Evolutionary conservation across 2,113 vertebrate genomes (phyloP).

Genomic region (Helogale parvula): DNA sequence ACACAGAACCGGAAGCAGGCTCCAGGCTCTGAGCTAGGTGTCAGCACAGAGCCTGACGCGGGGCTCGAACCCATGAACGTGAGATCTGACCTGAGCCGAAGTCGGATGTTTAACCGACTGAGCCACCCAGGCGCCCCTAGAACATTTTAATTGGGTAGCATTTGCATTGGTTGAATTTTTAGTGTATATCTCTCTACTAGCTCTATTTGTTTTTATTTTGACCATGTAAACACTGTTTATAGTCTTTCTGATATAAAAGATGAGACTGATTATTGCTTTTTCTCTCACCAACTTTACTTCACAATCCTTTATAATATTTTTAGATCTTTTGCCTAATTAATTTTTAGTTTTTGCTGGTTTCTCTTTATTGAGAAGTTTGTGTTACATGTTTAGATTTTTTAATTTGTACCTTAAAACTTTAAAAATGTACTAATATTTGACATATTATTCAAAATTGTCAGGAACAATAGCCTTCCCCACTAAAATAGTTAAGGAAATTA

Average conservation of each 20-base stretch:
- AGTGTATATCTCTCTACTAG: not conserved
- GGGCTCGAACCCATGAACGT: too few species aligned
- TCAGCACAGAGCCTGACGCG: too few species aligned
- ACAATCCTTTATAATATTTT: not conserved
- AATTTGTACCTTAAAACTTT: not conserved
- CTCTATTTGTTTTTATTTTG: not conserved
- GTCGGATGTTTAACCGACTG: too few species aligned
- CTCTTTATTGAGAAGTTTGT: not conserved
- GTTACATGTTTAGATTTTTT: not conserved
- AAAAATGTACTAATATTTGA: not conserved
- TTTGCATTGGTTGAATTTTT: not conserved
- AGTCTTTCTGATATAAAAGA: not conserved
- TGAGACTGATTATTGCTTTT: not conserved
- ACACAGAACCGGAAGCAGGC: too few species aligned
- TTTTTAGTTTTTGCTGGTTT: not conserved
- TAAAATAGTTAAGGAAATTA: not conserved
- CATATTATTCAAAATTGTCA: not conserved
- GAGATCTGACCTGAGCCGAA: too few species aligned
- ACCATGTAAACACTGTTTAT: not conserved
- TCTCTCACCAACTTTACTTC: not conserved
- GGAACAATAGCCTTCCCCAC: not conserved
- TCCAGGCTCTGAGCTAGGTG: too few species aligned
- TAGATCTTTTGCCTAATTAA: not conserved
- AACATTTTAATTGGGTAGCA: not conserved
- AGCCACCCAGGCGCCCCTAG: too few species aligned